Base-by-base conservation (phyloP, 2,797 vertebrate species). In the Enteromius trimaculatus region DNA sequence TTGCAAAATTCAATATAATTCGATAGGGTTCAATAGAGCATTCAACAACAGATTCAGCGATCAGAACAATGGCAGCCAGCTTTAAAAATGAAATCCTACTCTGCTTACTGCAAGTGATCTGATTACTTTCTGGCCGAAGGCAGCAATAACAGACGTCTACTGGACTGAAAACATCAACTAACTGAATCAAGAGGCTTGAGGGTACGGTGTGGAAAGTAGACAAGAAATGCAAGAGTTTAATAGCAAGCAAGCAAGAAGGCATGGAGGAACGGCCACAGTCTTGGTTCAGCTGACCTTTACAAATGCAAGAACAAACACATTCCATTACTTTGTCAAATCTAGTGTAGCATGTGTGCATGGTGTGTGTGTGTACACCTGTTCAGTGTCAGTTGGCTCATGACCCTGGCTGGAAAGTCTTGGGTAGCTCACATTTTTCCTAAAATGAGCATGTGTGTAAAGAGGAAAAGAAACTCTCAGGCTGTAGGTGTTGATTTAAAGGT, bases 271-370 rank as follows among this genome's bases (percentile, higher is more conserved):
- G 21, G 58, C 66, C 49, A 55, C 79, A 60, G n/a, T 47, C 19
- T 81, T n/a, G 9, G 31, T 82, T 66, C 47, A 68, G 72, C 34
- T 76, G 80, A 81, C 70, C 55, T 75, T 81, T 49, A 37, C 70
- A 81, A 81, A 81, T 75, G 58, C 80, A 74, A 49, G 29, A 82
- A 65, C 58, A 75, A 82, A 75, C 80, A 82, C 80, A 82, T 82
- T 82, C 80, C 58, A 53, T 74, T 65, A 66, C 80, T 60, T 79
- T 55, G 65, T 79, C 44, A 68, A 69, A 39, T 39, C 29, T 68
- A 79, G 64, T 39, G 19, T 64, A 68, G 23, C 17, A 4, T 77
- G 4, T 11, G 75, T 26, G 74, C 8, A 31, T 55, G 68, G 21
- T 69, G 66, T 69, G 37, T 69, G 79, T 74, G 23, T 65, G 6